Evolutionary conservation across 2,888 invertebrate species (phyloP), one percentile per base, ranked within the genome.

Genomic region (Corbicula japonica): DNA sequence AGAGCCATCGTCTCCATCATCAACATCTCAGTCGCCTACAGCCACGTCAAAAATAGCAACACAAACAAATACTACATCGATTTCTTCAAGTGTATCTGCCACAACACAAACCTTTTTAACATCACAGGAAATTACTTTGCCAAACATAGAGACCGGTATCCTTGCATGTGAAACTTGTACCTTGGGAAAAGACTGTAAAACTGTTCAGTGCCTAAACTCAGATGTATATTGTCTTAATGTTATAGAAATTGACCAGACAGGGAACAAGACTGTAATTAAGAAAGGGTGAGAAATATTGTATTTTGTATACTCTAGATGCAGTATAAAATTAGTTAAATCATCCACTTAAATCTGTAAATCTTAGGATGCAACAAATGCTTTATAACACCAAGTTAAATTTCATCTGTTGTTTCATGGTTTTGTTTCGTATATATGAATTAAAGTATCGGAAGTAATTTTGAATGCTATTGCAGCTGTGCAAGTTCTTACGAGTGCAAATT

Each of bases 171-270:
- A n/a, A n/a, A n/a, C n/a, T n/a, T n/a, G n/a, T n/a, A n/a, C n/a
- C n/a, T n/a, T n/a, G n/a, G n/a, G n/a, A n/a, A n/a, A n/a, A n/a
- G n/a, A n/a, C n/a, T n/a, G n/a, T n/a, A n/a, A n/a, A n/a, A n/a
- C n/a, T n/a, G n/a, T n/a, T n/a, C n/a, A n/a, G n/a, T n/a, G n/a
- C n/a, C n/a, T n/a, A n/a, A n/a, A n/a, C n/a, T n/a, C n/a, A n/a
- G n/a, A n/a, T n/a, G n/a, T n/a, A 21, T 54, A 6, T 28, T 54
- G 54, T 32, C 54, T 54, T 8, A 54, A 54, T 28, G 54, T 30
- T n/a, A n/a, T 54, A 4, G 30, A 28, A 21, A 32, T 54, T 28
- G 54, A 54, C 54, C n/a, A 28, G 2, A 1, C 12, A 28, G 54
- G 54, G 15, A 54, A 54, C 54, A n/a, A 30, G 30, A 54, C 23